Percentiles rank a stretch among this genome's conserved stretches.
Conservation (phyloP, 2,797 vertebrate genomes). For the Knipowitschia caucasica region DNA sequence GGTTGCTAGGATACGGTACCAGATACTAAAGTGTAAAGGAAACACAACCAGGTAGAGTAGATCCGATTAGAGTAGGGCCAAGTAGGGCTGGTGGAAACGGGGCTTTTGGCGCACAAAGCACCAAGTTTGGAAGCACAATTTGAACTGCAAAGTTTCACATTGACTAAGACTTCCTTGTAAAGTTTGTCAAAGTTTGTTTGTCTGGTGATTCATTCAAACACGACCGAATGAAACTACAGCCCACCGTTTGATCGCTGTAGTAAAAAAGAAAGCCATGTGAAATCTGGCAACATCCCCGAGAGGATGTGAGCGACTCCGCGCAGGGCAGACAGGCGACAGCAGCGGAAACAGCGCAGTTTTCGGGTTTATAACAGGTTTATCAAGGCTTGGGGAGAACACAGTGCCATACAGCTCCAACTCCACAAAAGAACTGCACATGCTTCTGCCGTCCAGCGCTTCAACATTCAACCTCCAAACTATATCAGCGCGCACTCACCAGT, state of each 20-base stretch:
- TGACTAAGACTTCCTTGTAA: background rate
- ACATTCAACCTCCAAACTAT: constrained; percentile 25
- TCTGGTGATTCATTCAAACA: constrained; percentile 6
- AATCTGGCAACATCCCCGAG: constrained; percentile 34
- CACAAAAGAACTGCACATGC: constrained; percentile 44
- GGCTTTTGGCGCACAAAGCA: too few relatives aligned
- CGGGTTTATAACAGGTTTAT: constrained; percentile 10
- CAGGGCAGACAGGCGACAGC: constrained; percentile 21
- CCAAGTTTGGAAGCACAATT: constrained; percentile 2
- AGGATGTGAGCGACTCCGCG: constrained; percentile 47
- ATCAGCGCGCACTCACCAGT: constrained; percentile 55
- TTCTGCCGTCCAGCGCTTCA: constrained; percentile 30
- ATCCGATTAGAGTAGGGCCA: too few relatives aligned
- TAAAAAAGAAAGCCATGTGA: constrained; percentile 38
- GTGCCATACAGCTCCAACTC: constrained; percentile 37
- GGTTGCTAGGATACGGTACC: too few relatives aligned
- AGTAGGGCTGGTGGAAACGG: too few relatives aligned
- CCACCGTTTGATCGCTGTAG: background rate
- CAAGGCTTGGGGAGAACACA: constrained; percentile 31
- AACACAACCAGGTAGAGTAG: too few relatives aligned
- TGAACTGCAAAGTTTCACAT: background rate
- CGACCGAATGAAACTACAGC: constrained; percentile 3
- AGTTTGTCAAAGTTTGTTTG: background rate
- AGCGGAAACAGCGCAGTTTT: constrained; percentile 33
- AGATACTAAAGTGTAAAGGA: too few relatives aligned